A percentile compares a stretch with the other conserved stretches of the same genome.
phyloP scores from a whole-genome alignment of 2,888 invertebrate genomes.

The Deroplatys truncata region DNA sequence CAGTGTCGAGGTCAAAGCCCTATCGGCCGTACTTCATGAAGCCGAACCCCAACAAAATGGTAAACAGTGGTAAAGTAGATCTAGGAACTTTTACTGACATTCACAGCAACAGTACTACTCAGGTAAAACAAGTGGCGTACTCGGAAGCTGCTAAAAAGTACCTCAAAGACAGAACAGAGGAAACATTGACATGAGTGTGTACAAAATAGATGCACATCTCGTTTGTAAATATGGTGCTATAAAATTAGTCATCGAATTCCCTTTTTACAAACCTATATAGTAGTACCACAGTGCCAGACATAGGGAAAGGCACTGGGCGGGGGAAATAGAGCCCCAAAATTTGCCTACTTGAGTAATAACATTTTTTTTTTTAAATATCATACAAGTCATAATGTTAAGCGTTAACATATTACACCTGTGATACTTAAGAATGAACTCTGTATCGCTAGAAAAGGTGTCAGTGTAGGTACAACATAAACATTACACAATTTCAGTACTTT shows the following conservation, averaged over 20 bases:
- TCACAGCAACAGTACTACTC: not conserved
- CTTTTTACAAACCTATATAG: not conserved
- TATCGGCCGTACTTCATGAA: constrained; percentile 27
- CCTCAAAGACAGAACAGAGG: not conserved
- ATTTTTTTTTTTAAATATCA: not conserved
- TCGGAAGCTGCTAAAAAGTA: not conserved
- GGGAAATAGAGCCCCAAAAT: not conserved
- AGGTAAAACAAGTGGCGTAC: not conserved
- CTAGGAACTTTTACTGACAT: not conserved
- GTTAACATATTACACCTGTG: not conserved
- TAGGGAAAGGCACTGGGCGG: not conserved
- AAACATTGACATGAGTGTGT: not conserved
- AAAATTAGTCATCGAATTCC: not conserved
- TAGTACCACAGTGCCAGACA: not conserved
- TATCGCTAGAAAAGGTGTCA: no score
- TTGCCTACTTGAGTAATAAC: not conserved
- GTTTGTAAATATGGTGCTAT: not conserved
- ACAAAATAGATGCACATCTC: not conserved
- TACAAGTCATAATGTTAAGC: not conserved
- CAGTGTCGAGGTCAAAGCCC: not conserved
- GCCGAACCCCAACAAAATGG: constrained; percentile 1
- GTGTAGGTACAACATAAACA: no score
- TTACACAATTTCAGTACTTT: no score
- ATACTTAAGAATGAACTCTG: no score
- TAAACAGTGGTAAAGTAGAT: not conserved